Evolutionary conservation across 2,113 vertebrate genomes (phyloP), one percentile per base, ranked within the genome.

Genomic region (Ctenodactylus gundi): DNA sequence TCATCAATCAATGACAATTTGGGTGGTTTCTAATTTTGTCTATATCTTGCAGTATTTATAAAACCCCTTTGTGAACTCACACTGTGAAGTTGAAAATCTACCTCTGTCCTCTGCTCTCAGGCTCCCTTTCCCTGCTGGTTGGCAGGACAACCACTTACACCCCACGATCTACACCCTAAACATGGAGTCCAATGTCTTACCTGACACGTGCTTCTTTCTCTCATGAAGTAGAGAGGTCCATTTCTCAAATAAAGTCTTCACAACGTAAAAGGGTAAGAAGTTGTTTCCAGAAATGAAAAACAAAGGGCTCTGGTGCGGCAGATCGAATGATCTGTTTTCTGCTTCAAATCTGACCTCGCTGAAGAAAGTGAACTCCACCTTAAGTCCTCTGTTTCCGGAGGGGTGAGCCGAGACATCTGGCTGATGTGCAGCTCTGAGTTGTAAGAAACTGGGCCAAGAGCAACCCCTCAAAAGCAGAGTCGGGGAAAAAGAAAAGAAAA

Each of bases 21-120:
- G 14, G 6, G 7, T 29, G 4, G 6, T 41, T 83, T 58, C 29
- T 9, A 10, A 18, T 46, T 87, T 27, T 57, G 29, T 29, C 36
- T 67, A 21, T 20, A 41, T 85, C 58, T 95, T 86, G 11, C 1
- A 7, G 8, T 51, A 70, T 46, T 94, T 80, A n/a, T n/a, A n/a
- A n/a, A n/a, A n/a, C n/a, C n/a, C n/a, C n/a, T n/a, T n/a, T n/a
- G n/a, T n/a, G n/a, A n/a, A n/a, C n/a, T n/a, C n/a, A n/a, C n/a
- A n/a, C n/a, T n/a, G 44, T 68, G 57, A 87, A 31, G 36, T 15
- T 27, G 10, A 46, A 80, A 90, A 21, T 3, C 29, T 20, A 36
- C 57, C 90, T 85, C 51, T 34, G 39, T 25, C 29, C 31, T 57
- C 7, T 34, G 34, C n/a, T 65, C 65, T 17, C 51, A 58, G 4